Conservation (phyloP, 2,888 invertebrate genomes). For the Thymelicus acteon region DNA sequence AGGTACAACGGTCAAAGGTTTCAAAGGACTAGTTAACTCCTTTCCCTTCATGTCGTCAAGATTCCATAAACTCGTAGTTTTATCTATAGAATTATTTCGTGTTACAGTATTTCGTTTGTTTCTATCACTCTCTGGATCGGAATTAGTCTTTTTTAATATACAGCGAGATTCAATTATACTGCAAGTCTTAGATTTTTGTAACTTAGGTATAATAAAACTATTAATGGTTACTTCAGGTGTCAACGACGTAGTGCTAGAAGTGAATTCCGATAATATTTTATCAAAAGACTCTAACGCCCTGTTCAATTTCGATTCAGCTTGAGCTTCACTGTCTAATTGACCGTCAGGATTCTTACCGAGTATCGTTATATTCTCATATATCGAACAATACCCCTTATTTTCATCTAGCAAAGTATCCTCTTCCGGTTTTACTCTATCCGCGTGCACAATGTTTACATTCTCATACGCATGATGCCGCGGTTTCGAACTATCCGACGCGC, state of each 20-base stretch:
- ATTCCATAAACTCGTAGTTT: constrained; percentile 86
- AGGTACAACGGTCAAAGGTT: constrained; percentile 63
- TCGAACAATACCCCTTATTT: constrained; percentile 76
- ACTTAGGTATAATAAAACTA: constrained; percentile 79
- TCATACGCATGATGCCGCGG: constrained; percentile 71
- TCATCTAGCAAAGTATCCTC: constrained; percentile 66
- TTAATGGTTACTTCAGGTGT: constrained; percentile 59
- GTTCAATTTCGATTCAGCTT: constrained; percentile 69
- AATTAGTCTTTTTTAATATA: constrained; percentile 85
- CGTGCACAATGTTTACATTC: constrained; percentile 73
- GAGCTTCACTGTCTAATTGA: constrained; percentile 47
- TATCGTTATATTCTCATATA: constrained; percentile 80
- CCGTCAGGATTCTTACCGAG: constrained; percentile 57
- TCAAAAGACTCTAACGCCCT: constrained; percentile 81
- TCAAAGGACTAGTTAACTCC: constrained; percentile 71
- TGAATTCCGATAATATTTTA: constrained; percentile 77
- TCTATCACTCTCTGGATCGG: constrained; percentile 70
- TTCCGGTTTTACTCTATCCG: constrained; percentile 49
- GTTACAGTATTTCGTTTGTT: constrained; percentile 68
- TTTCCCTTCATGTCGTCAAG: constrained; percentile 84
- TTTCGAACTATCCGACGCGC: constrained; percentile 58
- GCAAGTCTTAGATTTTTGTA: constrained; percentile 89
- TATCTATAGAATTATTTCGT: constrained; percentile 79
- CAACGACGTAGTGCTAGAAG: constrained; percentile 59
- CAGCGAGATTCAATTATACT: constrained; percentile 89